phyloP scores from a whole-genome alignment of 2,888 invertebrate genomes.

The Coremacera marginata region DNA sequence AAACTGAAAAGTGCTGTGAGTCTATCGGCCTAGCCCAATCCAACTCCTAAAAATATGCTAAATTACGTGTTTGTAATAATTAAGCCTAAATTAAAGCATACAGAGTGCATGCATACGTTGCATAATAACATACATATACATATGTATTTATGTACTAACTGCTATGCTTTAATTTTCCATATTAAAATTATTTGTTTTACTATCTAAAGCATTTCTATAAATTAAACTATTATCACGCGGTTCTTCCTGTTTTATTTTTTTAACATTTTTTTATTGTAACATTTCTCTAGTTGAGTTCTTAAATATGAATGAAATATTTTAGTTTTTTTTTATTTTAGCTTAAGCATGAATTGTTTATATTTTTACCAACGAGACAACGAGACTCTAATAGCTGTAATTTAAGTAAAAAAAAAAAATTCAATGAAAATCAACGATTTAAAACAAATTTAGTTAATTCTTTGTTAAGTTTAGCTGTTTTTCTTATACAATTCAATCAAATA shows the following conservation, averaged over 20 bases:
- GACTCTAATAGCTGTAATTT: conserved; percentile 49
- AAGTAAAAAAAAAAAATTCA: conserved; percentile 1
- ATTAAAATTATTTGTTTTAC: conserved; percentile 8
- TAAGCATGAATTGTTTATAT: conserved; percentile 37
- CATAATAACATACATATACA: too few relatives aligned
- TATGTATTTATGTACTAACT: background rate
- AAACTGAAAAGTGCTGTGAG: conserved; percentile 62
- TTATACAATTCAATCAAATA: conserved; percentile 18
- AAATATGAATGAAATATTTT: conserved; percentile 27
- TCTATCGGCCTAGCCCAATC: conserved; percentile 55
- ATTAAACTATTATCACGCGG: conserved; percentile 50
- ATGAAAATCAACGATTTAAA: conserved; percentile 30
- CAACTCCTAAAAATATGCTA: background rate
- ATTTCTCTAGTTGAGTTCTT: conserved; percentile 6
- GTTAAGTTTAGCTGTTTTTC: conserved; percentile 32
- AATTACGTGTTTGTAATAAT: background rate
- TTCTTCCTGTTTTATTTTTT: conserved; percentile 56
- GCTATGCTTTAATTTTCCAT: background rate
- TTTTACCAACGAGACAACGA: conserved; percentile 55
- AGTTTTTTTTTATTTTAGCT: conserved; percentile 32
- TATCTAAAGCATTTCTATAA: conserved; percentile 23
- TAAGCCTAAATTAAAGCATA: background rate
- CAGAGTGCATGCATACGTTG: background rate
- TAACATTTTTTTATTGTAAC: conserved; percentile 12
- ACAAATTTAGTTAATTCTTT: conserved; percentile 34